Evolutionary conservation across 2,113 vertebrate species (phyloP).

Genomic region (Bolborhynchus lineola): DNA sequence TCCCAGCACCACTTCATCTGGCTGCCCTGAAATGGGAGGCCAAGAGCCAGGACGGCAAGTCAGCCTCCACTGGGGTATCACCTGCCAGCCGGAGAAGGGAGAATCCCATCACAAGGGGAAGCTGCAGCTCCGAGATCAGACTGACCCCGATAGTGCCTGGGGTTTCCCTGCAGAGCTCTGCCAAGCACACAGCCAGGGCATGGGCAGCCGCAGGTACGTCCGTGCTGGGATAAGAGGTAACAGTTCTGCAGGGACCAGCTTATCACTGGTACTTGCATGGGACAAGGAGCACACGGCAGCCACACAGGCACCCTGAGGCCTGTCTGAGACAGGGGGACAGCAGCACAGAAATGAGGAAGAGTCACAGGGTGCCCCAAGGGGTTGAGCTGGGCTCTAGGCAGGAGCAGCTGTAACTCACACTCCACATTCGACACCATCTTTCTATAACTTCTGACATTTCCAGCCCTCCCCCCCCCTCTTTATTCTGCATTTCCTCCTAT

Average conservation of each 20-base stretch:
- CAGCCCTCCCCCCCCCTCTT: background rate
- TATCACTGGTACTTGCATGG: accelerated
- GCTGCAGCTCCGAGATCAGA: background rate
- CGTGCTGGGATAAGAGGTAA: background rate
- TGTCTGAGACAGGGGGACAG: background rate
- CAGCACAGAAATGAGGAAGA: background rate
- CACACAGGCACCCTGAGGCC: background rate
- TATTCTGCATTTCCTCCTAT: background rate
- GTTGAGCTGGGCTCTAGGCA: background rate
- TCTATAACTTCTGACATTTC: background rate
- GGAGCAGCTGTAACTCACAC: background rate
- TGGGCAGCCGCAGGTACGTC: background rate
- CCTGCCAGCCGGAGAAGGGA: background rate
- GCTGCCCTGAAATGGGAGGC: background rate
- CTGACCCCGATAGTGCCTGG: accelerated
- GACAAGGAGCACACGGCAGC: background rate
- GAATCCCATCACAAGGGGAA: background rate
- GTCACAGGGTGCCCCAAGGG: too few species aligned
- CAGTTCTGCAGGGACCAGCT: background rate
- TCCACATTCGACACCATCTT: background rate
- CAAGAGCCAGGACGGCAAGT: background rate
- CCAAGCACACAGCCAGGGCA: background rate
- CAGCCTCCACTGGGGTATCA: accelerated
- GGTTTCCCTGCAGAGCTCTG: background rate
- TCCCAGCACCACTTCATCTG: background rate